A percentile compares a stretch with the other conserved stretches of the same genome.
Conservation (phyloP, 2,888 invertebrate genomes). For the Rhimphoctona megacephalus region DNA sequence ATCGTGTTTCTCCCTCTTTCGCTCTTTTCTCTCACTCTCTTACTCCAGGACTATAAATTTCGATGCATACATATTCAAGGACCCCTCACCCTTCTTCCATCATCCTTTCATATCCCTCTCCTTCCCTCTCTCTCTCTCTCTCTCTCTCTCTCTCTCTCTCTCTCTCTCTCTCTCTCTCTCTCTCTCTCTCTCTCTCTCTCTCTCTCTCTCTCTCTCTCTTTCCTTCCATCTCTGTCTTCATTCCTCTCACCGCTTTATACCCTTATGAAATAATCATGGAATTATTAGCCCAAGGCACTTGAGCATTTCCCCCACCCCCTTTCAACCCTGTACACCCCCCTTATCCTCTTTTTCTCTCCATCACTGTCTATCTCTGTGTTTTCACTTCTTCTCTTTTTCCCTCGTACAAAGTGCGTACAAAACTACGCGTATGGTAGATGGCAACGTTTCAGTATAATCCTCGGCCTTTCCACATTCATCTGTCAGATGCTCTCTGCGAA, state of each 20-base stretch:
- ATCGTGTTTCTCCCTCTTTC: slow-evolving; percentile 67
- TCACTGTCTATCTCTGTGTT: not conserved
- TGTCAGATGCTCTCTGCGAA: slow-evolving; percentile 26
- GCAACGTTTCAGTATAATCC: slow-evolving; percentile 60
- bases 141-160: not conserved
- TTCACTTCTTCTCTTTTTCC: not conserved
- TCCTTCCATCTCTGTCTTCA: slow-evolving; percentile 33
- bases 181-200: too few relatives aligned
- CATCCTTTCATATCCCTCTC: slow-evolving; percentile 32
- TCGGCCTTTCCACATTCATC: slow-evolving; percentile 46
- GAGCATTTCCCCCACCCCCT: slow-evolving; percentile 46
- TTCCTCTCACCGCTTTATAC: slow-evolving; percentile 65
- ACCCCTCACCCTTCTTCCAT: slow-evolving; percentile 25
- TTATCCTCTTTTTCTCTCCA: not conserved
- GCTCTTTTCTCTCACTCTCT: slow-evolving; percentile 64
- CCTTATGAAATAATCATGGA: slow-evolving; percentile 83
- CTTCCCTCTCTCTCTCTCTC: slow-evolving; percentile 33
- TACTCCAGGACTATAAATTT: slow-evolving; percentile 80
- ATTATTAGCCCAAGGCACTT: slow-evolving; percentile 79
- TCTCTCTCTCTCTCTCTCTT: too few relatives aligned
- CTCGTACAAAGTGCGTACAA: slow-evolving; percentile 8
- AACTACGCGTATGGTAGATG: slow-evolving; percentile 23
- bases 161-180: too few relatives aligned
- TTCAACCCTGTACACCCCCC: slow-evolving; percentile 10
- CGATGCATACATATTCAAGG: slow-evolving; percentile 83